These are phyloP conservation scores for Takifugu flavidus DNA, from an alignment of 2,113 vertebrate genomes.

Conservation along the genomic window DNA sequence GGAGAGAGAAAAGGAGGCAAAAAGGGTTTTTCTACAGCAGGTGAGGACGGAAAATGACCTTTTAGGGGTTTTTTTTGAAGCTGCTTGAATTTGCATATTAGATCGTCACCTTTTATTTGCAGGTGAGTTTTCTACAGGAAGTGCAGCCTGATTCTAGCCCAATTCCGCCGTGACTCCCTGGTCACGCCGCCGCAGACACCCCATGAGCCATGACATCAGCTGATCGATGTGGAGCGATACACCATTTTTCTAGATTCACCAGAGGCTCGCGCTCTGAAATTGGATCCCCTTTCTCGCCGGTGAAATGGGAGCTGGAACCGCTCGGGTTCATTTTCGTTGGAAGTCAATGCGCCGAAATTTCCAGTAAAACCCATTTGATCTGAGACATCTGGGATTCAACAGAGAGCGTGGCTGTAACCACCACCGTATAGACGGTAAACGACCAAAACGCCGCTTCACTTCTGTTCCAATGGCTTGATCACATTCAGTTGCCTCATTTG, in stretches of 20 bases:
- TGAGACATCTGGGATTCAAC: neutral
- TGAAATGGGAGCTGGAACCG: neutral
- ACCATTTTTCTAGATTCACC: constrained; percentile 28
- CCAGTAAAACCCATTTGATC: neutral
- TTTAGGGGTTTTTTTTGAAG: too few relatives aligned
- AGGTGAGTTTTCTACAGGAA: neutral
- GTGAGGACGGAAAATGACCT: too few relatives aligned
- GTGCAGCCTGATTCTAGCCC: too few relatives aligned
- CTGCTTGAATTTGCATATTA: too few relatives aligned
- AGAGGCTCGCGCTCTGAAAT: constrained; percentile 6
- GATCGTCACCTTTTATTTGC: constrained; percentile 10
- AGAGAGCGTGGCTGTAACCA: neutral
- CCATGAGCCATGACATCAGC: constrained; percentile 28
- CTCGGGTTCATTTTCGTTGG: too few relatives aligned
- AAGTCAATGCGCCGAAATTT: neutral
- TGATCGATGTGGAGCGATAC: constrained; percentile 4
- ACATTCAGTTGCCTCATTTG: constrained; percentile 1
- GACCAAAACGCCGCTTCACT: too few relatives aligned
- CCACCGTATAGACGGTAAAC: too few relatives aligned
- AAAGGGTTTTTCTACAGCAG: neutral
- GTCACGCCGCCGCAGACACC: too few relatives aligned
- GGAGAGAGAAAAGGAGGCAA: neutral
- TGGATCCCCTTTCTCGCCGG: constrained; percentile 1
- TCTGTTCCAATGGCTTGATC: too few relatives aligned
- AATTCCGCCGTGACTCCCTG: too few relatives aligned